phyloP scores from a whole-genome alignment of 1,140 invertebrate species.

The Penaeus japonicus region DNA sequence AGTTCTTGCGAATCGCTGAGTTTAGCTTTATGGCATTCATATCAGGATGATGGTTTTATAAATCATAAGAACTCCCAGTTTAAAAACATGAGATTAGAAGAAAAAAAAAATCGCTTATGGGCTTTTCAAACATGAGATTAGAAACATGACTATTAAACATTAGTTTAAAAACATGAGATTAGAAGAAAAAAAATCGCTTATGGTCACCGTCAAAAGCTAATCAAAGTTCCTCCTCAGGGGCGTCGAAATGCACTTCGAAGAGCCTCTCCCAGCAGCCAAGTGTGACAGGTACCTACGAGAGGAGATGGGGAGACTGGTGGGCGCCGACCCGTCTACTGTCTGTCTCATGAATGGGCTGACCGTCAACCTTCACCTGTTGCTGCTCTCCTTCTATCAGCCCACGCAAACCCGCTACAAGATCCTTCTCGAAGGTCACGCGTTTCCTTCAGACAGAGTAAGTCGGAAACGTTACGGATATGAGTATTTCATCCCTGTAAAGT shows the following conservation, averaged over 20 bases:
- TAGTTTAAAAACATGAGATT: not conserved
- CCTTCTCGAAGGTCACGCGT: constrained; percentile 70
- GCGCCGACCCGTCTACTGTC: constrained; percentile 65
- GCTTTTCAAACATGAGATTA: no score
- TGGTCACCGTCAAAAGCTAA: not conserved
- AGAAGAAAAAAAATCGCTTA: no score
- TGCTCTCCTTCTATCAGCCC: constrained; percentile 71
- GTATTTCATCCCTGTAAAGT: not conserved
- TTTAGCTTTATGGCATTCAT: no score
- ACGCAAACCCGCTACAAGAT: constrained; percentile 69
- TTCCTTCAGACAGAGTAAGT: constrained; percentile 71
- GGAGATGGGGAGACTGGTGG: constrained; percentile 66
- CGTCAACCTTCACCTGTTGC: constrained; percentile 69
- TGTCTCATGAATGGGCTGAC: constrained; percentile 70
- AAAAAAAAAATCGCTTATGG: no score
- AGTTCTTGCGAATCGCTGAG: not conserved
- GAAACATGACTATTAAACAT: no score
- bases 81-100: not conserved
- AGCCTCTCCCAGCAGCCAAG: constrained; percentile 66
- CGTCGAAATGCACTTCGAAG: constrained; percentile 66
- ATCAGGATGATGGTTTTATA: no score
- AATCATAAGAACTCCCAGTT: not conserved
- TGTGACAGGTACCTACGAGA: constrained; percentile 66
- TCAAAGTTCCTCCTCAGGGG: constrained; percentile 62
- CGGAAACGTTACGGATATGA: not conserved